Evolutionary conservation across 2,888 invertebrate species (phyloP).

Genomic region (Lochmaea capreae): DNA sequence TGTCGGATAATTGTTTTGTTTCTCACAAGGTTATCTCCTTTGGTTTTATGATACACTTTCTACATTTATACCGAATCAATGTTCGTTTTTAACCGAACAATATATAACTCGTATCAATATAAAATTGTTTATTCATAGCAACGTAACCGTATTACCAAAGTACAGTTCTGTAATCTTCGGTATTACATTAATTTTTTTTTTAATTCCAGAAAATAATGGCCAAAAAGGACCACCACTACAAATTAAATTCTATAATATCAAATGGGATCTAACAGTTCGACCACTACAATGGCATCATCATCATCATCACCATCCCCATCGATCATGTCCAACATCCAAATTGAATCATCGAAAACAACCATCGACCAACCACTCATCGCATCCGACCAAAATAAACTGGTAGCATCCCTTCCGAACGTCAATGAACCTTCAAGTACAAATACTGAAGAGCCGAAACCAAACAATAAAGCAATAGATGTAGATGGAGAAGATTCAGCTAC

Average conservation of each 20-base stretch:
- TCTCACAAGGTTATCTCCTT: constrained; percentile 14
- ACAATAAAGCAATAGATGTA: constrained; percentile 52
- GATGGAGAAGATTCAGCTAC: constrained; percentile 73
- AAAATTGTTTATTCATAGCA: no score
- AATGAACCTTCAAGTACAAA: constrained; percentile 44
- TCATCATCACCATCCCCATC: constrained; percentile 6
- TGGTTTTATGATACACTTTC: neutral
- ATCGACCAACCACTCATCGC: constrained; percentile 21
- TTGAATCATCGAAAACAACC: constrained; percentile 16
- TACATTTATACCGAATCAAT: neutral
- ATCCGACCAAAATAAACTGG: constrained; percentile 18
- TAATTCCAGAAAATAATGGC: constrained; percentile 47
- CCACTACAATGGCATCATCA: constrained; percentile 25
- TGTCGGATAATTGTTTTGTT: neutral
- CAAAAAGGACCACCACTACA: constrained; percentile 29
- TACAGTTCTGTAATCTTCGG: no score
- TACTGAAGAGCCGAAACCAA: constrained; percentile 54
- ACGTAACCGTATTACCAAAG: no score
- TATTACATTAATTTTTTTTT: constrained; percentile 15
- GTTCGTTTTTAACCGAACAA: no score
- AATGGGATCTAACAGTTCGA: constrained; percentile 54
- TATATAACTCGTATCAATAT: no score
- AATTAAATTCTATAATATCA: constrained; percentile 23
- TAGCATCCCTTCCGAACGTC: constrained; percentile 40
- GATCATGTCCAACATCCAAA: constrained; percentile 13